Conservation (phyloP, 2,888 invertebrate genomes). For the Aleiodes leptofemur region DNA sequence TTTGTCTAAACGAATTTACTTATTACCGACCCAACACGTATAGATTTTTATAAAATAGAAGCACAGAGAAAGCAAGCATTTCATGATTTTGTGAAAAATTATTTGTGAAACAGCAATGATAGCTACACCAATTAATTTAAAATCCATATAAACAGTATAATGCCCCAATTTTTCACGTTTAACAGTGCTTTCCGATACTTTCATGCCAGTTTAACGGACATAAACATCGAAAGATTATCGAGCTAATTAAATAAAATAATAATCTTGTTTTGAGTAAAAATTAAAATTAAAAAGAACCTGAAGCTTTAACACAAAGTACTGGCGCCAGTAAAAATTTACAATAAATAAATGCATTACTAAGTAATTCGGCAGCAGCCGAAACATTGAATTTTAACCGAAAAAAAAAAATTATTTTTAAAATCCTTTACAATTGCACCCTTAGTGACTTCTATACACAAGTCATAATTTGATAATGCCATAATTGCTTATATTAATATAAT, state of each 20-base stretch:
- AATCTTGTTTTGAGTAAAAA: too few species aligned
- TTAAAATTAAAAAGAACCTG: too few species aligned
- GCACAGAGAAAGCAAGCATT: slow-evolving; percentile 38
- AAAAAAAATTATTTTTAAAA: background rate
- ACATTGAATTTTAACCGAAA: background rate
- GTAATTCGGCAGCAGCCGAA: slow-evolving; percentile 1
- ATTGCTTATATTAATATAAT: slow-evolving; percentile 47
- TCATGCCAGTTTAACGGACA: slow-evolving; percentile 31
- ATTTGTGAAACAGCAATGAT: background rate
- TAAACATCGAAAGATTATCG: slow-evolving; percentile 6
- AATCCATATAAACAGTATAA: background rate
- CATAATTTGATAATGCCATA: background rate
- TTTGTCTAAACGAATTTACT: slow-evolving; percentile 14
- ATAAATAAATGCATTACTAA: slow-evolving; percentile 16
- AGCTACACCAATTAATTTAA: background rate
- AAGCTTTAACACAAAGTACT: slow-evolving; percentile 6
- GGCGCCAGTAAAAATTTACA: background rate
- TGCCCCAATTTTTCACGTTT: background rate
- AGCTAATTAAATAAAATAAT: slow-evolving; percentile 11
- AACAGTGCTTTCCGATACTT: slow-evolving; percentile 8
- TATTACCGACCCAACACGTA: slow-evolving; percentile 28
- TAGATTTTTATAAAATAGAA: slow-evolving; percentile 1
- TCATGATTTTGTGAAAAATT: slow-evolving; percentile 1
- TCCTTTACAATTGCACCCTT: background rate
- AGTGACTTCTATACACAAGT: background rate